Evolutionary conservation across 2,888 invertebrate genomes (phyloP), one percentile per base, ranked within the genome.

Genomic region (Napeogenes inachia): DNA sequence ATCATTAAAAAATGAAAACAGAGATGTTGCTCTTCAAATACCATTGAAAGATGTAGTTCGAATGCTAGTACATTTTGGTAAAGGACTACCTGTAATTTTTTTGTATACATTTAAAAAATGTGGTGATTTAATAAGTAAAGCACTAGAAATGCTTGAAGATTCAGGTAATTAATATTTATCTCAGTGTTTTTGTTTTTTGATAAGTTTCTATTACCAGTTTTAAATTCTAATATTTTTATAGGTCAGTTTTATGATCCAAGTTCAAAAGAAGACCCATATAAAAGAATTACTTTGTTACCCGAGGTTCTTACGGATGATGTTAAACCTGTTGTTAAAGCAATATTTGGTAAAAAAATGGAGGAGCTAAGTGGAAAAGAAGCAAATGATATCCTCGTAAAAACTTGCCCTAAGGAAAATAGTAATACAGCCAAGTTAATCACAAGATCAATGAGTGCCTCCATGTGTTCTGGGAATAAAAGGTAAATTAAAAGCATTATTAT

Each of bases 291-390:
- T 10, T 78, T 97, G 59, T 84, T 96, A 66, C 94, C 95, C 12
- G 95, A 95, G 65, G 81, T 82, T 47, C 91, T 96, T 65, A 79
- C 91, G 0, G 94, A 95, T 13, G 94, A 95, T 57, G 91, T 93
- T 2, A 94, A 93, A 79, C 75, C 82, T 8, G 91, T 92, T 60
- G 88, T 97, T 56, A 94, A 94, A 78, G 80, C 86, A 8, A 91
- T 95, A 70, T 96, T 94, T 82, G 85, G 85, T 53, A 89, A 87
- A 74, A 85, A 92, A 30, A 85, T 95, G 72, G 94, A 94, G 72
- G 96, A 97, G 79, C 87, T 97, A 57, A 94, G 89, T 66, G 85
- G 92, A 38, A 92, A 92, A 68, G 95, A 96, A 87, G 97, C 97
- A 0, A 96, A 96, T 81, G 95, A 95, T 70, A 94, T 97, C 68